Percentiles rank a stretch among this genome's conserved stretches.
These are phyloP conservation scores for Acanthurus lineatus DNA, from an alignment of 2,797 vertebrate genomes.

Conservation along the genomic window DNA sequence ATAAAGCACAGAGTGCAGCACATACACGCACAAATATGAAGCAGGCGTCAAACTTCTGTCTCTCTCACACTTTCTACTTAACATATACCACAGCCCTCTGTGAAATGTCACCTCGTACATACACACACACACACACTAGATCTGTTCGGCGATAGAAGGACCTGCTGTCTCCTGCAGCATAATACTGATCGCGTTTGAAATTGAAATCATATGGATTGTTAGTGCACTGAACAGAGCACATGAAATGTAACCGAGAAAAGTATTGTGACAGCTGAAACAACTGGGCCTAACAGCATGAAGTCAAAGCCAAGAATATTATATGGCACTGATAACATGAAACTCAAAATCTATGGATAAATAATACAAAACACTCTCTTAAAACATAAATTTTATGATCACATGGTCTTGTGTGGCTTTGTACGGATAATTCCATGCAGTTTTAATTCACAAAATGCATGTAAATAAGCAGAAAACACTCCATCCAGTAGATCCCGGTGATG, in stretches of 20 bases:
- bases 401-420: not conserved
- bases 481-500: conserved; percentile 9
- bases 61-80: conserved; percentile 43
- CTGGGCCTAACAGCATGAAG: not conserved
- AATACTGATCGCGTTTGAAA: conserved; percentile 36
- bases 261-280: not conserved
- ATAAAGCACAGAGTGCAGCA: conserved; percentile 20
- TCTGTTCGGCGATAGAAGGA: conserved; percentile 31
- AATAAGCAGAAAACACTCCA: too few relatives aligned
- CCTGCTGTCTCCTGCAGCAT: conserved; percentile 29
- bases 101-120: conserved; percentile 42
- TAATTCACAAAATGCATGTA: conserved; percentile 14
- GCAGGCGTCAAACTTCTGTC: conserved; percentile 10
- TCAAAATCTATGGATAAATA: conserved; percentile 8
- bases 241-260: conserved; percentile 5
- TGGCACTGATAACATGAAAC: not conserved
- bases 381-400: conserved; percentile 5
- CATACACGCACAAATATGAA: conserved; percentile 33
- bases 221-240: conserved; percentile 18
- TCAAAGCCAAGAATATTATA: not conserved
- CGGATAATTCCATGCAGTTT: conserved; percentile 9
- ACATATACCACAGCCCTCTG: conserved; percentile 38
- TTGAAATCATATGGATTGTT: conserved; percentile 19
- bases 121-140: not conserved
- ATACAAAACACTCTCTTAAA: conserved; percentile 11